Evolutionary conservation across 2,888 invertebrate species (phyloP), one percentile per base, ranked within the genome.

Genomic region (Oxyteleia sp.): DNA sequence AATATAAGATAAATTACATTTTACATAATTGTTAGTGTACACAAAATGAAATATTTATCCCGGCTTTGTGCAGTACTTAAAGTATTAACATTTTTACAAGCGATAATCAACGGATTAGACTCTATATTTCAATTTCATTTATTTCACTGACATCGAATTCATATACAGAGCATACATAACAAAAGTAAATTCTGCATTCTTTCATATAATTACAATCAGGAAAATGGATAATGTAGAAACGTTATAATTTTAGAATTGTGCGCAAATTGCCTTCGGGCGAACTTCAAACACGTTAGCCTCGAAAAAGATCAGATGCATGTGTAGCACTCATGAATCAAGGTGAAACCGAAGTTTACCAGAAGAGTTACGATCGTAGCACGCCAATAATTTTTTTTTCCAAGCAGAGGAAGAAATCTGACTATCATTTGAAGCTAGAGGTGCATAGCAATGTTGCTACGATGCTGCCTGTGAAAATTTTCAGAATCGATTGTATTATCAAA

Each of bases 271-370:
- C 71, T 64, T 79, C 71, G 64, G 64, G 64, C 64, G 16, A 72
- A 71, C 38, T 71, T 71, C 71, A 51, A 71, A 71, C 79, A 59
- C 29, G 79, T 71, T 80, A 57, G 64, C 79, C 79, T 80, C 79
- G 71, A 64, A 80, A 71, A 71, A 57, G 66, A 80, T 49, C 71
- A 64, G 64, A 79, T 63, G 55, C n/a, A 66, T 80, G 64, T 45
- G 64, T 72, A 71, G 23, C 69, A 69, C 59, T 80, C 41, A 16
- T 57, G 72, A 69, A 80, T 64, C 79, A 80, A 80, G 79, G 79
- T 80, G 66, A 80, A 53, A 45, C 35, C 16, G 10, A 68, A 79
- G 57, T 72, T 79, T 64, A 51, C 53, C 43, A 57, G 57, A 72
- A 71, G 57, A 79, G 51, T 79, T 55, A 64, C 57, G 13, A 59